Percentiles rank a stretch among this genome's conserved stretches.
These are phyloP conservation scores for Sebastes flavidus DNA, from an alignment of 2,797 vertebrate species.

Conservation along the genomic window DNA sequence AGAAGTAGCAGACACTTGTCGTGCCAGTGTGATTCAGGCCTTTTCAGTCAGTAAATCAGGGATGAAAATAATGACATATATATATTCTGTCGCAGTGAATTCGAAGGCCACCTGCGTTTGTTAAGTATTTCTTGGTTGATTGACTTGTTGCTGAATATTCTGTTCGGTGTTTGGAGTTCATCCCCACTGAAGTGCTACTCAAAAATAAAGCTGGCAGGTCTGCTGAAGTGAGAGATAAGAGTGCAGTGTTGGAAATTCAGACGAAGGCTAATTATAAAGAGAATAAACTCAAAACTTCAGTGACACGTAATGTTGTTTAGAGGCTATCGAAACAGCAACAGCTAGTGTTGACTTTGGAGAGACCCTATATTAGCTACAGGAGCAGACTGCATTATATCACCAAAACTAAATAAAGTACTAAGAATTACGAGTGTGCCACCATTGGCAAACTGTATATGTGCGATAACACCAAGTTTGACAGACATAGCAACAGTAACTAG, in stretches of 20 bases:
- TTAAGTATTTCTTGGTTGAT: conserved; percentile 5
- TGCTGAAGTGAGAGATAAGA: background rate
- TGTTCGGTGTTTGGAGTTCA: background rate
- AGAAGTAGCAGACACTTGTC: background rate
- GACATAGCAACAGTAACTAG: too few species aligned
- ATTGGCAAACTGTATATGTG: too few species aligned
- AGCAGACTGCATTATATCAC: background rate
- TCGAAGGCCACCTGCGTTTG: background rate
- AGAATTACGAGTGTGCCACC: too few species aligned
- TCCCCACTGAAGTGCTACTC: background rate
- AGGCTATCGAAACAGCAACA: background rate
- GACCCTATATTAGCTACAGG: background rate
- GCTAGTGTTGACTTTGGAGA: background rate
- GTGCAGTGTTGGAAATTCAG: background rate
- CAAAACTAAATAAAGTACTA: background rate
- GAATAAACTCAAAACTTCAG: background rate
- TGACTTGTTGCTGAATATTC: conserved; percentile 6
- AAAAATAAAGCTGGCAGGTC: background rate
- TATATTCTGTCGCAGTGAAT: background rate
- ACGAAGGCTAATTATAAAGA: background rate
- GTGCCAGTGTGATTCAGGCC: background rate
- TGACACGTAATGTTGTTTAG: background rate
- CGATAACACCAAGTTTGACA: too few species aligned
- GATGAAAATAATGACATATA: background rate
- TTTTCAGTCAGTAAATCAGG: background rate